Evolutionary conservation across 2,888 invertebrate species (phyloP).

Genomic region (Eucriotettix oculatus): DNA sequence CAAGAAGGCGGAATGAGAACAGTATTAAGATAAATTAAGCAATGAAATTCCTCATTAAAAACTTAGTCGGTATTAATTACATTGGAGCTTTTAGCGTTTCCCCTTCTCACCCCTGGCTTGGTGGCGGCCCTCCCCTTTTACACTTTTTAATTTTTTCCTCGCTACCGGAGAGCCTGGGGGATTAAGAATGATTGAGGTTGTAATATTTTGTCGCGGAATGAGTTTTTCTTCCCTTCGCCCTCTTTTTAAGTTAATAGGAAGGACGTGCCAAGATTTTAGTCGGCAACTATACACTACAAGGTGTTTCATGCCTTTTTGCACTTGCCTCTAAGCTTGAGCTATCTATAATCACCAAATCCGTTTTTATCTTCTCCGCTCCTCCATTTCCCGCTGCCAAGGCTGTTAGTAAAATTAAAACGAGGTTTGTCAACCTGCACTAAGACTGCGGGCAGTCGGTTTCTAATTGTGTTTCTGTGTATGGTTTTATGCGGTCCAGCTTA

Average conservation of each 20-base stretch:
- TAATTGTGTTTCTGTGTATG: no score
- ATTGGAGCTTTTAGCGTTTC: background rate
- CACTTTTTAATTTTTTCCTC: conserved; percentile 4
- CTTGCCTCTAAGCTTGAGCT: background rate
- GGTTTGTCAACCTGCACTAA: no score
- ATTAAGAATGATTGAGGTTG: conserved; percentile 7
- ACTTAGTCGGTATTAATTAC: background rate
- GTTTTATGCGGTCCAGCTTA: no score
- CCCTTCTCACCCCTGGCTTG: no score
- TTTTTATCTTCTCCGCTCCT: background rate
- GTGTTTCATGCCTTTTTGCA: background rate
- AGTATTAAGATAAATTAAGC: background rate
- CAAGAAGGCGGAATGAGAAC: background rate
- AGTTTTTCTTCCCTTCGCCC: conserved; percentile 6
- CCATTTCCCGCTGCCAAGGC: background rate
- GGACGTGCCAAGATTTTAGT: background rate
- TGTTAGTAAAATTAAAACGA: background rate
- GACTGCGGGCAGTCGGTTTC: no score
- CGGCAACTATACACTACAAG: background rate
- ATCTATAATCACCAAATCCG: background rate
- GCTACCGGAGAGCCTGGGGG: conserved; percentile 1
- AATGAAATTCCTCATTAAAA: background rate
- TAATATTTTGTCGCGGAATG: conserved; percentile 7
- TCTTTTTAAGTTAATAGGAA: background rate
- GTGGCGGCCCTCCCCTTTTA: background rate